phyloP scores from a whole-genome alignment of 2,113 vertebrate genomes.

The Chelonoidis abingdonii region DNA sequence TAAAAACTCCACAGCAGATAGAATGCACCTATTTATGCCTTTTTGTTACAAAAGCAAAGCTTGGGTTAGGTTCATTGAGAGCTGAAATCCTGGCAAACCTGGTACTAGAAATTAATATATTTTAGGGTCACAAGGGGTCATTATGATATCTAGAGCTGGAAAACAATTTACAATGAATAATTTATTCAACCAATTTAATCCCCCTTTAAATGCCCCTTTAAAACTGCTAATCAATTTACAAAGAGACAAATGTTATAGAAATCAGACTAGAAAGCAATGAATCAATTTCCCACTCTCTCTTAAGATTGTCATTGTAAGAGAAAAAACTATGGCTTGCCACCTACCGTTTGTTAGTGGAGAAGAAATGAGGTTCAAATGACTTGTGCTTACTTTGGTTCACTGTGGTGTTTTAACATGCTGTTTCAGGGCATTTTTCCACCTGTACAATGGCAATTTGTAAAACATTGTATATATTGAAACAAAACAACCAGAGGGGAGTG shows the following conservation, averaged over 20 bases:
- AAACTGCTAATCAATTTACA: background rate
- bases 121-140: background rate
- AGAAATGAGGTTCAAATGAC: background rate
- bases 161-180: background rate
- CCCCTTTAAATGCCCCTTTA: background rate
- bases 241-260: background rate
- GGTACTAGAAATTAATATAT: background rate
- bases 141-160: background rate
- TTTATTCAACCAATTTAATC: background rate
- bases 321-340: background rate
- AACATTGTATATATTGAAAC: background rate
- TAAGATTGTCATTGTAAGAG: background rate
- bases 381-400: background rate
- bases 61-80: background rate
- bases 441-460: background rate
- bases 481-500: background rate
- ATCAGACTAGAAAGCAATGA: background rate
- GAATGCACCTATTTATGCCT: background rate
- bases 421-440: conserved; percentile 22
- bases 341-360: background rate
- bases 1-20: background rate
- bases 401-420: background rate
- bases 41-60: background rate
- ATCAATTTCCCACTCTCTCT: background rate
- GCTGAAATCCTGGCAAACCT: background rate